Base-by-base conservation (phyloP, 2,888 invertebrate genomes). In the Nephrotoma flavescens region DNA sequence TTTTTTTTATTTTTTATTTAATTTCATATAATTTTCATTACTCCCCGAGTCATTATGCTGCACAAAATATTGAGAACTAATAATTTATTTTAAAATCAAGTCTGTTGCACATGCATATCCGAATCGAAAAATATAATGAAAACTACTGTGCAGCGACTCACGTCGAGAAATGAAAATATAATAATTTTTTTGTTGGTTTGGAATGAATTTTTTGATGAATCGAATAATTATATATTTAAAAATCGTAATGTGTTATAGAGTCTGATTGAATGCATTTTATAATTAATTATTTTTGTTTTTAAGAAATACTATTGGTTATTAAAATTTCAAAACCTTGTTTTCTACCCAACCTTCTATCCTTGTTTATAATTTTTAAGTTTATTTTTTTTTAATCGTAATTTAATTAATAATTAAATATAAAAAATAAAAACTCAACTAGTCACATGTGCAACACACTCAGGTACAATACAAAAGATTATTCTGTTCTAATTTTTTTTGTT, bases 371-470 rank as follows among this genome's bases (percentile, higher is more conserved):
- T 42, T 84, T 42, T 84, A 84, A 84, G 84, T 41, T 42, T 42
- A 42, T 84, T 84, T 83, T 84, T n/a, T 84, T 84, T 42, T 71
- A 71, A 71, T 71, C 31, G 71, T 71, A 71, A 71, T 71, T 71
- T 71, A 71, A 71, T 71, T 71, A 41, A 84, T 83, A 83, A 83
- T 83, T 83, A 83, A 83, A 41, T 84, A 84, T 42, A 41, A 42
- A 84, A 44, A 87, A 87, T 87, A 88, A 88, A 88, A 88, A 88
- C 88, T 89, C 88, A 88, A 89, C 89, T 89, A 89, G 89, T 89
- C 89, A 89, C 88, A 89, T 88, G 89, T 89, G 89, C 88, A 89
- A 89, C 89, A 89, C 88, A 89, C 89, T 89, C 89, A 89, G 89
- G 89, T 89, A 89, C 89, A 89, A 89, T 89, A 88, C 87, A 88